These are phyloP conservation scores for Pedetes capensis DNA, from an alignment of 2,113 vertebrate genomes.

Conservation along the genomic window DNA sequence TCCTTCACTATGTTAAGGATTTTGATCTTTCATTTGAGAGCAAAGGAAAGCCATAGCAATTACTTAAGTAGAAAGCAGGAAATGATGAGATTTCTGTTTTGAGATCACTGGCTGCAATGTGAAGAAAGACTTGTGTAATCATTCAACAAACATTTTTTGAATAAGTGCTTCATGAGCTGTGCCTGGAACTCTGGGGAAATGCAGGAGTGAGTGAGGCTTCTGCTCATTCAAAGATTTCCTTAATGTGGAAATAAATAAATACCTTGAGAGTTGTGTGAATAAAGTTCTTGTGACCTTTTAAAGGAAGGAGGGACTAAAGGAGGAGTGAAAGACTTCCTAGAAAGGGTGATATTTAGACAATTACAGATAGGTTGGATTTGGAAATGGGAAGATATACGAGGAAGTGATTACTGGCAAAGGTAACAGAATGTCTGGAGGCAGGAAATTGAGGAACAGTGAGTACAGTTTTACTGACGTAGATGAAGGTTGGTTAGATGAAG, in stretches of 20 bases:
- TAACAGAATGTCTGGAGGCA: neutral
- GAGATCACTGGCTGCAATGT: neutral
- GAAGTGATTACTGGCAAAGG: neutral
- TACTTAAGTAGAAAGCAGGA: neutral
- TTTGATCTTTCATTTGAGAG: neutral
- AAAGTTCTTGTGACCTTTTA: neutral
- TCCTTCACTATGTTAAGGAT: neutral
- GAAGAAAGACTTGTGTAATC: neutral
- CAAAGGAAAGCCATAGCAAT: neutral
- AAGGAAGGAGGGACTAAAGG: neutral
- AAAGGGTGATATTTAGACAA: neutral
- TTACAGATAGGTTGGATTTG: neutral
- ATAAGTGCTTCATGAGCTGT: neutral
- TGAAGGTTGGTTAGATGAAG: neutral
- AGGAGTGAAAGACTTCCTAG: neutral
- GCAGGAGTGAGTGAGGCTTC: neutral
- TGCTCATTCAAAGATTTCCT: neutral
- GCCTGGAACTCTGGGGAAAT: neutral
- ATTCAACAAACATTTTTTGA: constrained; percentile 28
- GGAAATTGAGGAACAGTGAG: neutral
- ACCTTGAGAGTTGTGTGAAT: neutral
- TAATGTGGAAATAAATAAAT: neutral
- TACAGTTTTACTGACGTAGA: neutral
- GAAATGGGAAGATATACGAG: neutral
- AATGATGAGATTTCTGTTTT: constrained; percentile 39